These are phyloP conservation scores for Scarus forsteni DNA, from an alignment of 2,797 vertebrate species.

Conservation along the genomic window DNA sequence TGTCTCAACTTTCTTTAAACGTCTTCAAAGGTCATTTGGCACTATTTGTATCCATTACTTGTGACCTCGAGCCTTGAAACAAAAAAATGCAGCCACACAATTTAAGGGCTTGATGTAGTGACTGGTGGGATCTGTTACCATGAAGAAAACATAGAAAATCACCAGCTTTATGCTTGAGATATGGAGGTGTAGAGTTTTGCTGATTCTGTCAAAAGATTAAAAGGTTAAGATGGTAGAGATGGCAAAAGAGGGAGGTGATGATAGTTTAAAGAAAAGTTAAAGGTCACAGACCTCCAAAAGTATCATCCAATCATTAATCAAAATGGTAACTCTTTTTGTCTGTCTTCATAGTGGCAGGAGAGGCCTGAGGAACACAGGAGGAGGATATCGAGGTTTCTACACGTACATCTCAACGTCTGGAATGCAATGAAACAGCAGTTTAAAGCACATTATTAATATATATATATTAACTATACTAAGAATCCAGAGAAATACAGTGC, in stretches of 20 bases:
- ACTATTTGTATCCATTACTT: too few relatives aligned
- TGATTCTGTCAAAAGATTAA: constrained; percentile 7
- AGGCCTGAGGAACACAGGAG: constrained; percentile 54
- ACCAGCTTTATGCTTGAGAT: constrained; percentile 15
- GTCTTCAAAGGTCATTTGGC: too few relatives aligned
- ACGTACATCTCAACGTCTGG: constrained; percentile 48
- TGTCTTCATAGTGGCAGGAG: constrained; percentile 19
- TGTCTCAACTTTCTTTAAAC: too few relatives aligned
- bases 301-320: constrained; percentile 14
- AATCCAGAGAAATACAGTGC: constrained; percentile 25
- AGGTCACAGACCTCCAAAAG: constrained; percentile 1
- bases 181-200: constrained; percentile 8
- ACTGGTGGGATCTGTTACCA: constrained; percentile 24
- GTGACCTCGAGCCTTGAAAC: too few relatives aligned
- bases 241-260: not conserved
- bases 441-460: constrained; percentile 42
- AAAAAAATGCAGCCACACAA: too few relatives aligned
- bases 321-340: constrained; percentile 9
- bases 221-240: constrained; percentile 2
- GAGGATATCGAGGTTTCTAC: constrained; percentile 15
- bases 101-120: not conserved
- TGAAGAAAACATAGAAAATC: not conserved
- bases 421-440: constrained; percentile 62
- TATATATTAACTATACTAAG: constrained; percentile 37
- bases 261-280: constrained; percentile 1